These are phyloP conservation scores for Pseudomyrmex cubaensis DNA, from an alignment of 1,140 invertebrate genomes.

Conservation along the genomic window DNA sequence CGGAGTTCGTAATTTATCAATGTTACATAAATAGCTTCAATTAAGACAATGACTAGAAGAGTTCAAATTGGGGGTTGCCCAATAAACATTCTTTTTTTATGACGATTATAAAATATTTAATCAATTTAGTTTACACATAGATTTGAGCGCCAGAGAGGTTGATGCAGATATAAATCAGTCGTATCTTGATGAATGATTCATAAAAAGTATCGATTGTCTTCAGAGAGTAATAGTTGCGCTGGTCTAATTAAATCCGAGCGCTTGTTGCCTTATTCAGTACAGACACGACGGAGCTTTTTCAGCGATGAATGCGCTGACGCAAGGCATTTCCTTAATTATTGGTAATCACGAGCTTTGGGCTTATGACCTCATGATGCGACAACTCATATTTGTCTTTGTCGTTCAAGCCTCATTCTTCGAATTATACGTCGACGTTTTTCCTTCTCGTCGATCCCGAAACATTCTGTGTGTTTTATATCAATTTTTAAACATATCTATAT, in stretches of 20 bases:
- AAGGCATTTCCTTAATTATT: constrained; percentile 49
- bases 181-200: too few relatives aligned
- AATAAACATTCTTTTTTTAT: too few relatives aligned
- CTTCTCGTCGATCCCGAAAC: background rate
- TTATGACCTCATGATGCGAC: constrained; percentile 24
- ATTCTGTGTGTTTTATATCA: background rate
- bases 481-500: background rate
- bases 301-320: constrained; percentile 2
- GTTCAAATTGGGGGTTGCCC: too few relatives aligned
- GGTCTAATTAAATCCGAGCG: background rate
- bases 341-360: constrained; percentile 20
- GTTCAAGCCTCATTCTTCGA: constrained; percentile 23
- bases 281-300: too few relatives aligned
- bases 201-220: background rate
- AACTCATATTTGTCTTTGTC: constrained; percentile 18
- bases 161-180: too few relatives aligned
- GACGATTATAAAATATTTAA: too few relatives aligned
- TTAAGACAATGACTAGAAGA: too few relatives aligned
- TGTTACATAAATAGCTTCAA: too few relatives aligned
- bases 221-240: background rate
- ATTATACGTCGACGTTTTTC: background rate
- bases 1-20: too few relatives aligned
- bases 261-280: background rate
- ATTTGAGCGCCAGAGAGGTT: background rate
- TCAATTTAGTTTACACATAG: too few relatives aligned